Evolutionary conservation across 2,113 vertebrate genomes (phyloP).

Genomic region (Sylvietta virens): DNA sequence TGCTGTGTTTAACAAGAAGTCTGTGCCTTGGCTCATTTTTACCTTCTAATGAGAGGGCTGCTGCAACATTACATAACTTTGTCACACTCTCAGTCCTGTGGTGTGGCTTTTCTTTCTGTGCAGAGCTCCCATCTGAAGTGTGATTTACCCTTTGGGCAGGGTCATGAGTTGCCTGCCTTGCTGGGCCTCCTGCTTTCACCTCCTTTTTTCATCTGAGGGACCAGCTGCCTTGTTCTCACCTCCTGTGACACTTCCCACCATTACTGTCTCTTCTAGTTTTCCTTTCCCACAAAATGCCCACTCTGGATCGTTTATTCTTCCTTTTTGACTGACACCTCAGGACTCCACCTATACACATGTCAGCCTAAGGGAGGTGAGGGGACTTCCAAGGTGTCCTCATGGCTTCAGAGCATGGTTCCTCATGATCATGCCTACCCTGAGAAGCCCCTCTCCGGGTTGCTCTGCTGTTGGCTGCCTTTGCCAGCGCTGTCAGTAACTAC

Average conservation of each 20-base stretch:
- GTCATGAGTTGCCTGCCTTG: neutral
- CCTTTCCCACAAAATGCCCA: neutral
- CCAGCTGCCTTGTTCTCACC: neutral
- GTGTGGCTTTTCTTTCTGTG: neutral
- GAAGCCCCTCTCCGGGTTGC: accelerated
- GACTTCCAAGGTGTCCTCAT: neutral
- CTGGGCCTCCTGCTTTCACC: neutral
- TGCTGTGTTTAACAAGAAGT: too few species aligned
- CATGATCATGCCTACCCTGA: neutral
- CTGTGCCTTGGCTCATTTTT: too few species aligned
- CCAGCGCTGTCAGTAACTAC: accelerated
- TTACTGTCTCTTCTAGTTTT: neutral
- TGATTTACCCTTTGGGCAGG: neutral
- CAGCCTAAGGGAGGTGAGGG: neutral
- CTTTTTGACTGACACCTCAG: neutral
- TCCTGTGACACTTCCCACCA: neutral
- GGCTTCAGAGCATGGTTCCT: neutral
- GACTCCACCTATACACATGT: neutral
- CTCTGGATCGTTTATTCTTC: neutral
- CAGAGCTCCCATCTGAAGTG: neutral
- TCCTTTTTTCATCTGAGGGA: neutral
- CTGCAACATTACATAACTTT: too few species aligned
- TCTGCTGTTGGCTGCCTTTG: neutral
- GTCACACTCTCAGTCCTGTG: neutral
- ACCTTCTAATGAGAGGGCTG: too few species aligned